Evolutionary conservation across 2,113 vertebrate genomes (phyloP).

Genomic region (Sialia sialis): DNA sequence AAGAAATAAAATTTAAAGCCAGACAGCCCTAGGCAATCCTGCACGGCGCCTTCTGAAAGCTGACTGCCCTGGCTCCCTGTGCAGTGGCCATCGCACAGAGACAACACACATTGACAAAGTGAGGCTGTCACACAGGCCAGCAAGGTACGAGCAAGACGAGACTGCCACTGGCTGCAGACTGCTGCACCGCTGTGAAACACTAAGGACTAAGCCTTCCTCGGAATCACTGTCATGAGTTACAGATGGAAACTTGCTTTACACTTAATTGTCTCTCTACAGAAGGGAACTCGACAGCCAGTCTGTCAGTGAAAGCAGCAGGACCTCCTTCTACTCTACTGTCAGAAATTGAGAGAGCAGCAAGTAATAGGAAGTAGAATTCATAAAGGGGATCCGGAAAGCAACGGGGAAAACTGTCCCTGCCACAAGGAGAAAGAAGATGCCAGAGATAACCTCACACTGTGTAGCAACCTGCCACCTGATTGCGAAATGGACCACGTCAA

Average conservation of each 20-base stretch:
- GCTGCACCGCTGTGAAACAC: neutral
- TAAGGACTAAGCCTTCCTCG: neutral
- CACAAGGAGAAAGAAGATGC: neutral
- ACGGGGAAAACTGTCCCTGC: neutral
- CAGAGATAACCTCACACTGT: neutral
- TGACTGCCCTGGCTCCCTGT: neutral
- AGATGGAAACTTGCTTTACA: neutral
- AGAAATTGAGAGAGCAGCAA: neutral
- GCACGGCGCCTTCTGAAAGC: neutral
- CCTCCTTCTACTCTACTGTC: neutral
- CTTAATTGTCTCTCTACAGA: neutral
- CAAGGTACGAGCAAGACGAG: neutral
- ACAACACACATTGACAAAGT: neutral
- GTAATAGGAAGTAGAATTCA: neutral
- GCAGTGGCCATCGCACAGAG: accelerated
- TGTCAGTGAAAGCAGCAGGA: neutral
- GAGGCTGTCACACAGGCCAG: accelerated
- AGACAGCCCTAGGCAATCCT: neutral
- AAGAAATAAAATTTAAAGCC: neutral
- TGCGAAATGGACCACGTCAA: neutral
- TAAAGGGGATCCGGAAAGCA: neutral
- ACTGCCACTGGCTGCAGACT: neutral
- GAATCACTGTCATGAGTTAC: neutral
- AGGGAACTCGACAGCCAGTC: neutral
- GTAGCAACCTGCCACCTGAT: neutral